Evolutionary conservation across 2,888 invertebrate genomes (phyloP), one percentile per base, ranked within the genome.

Genomic region (Drosophila tanythrix): DNA sequence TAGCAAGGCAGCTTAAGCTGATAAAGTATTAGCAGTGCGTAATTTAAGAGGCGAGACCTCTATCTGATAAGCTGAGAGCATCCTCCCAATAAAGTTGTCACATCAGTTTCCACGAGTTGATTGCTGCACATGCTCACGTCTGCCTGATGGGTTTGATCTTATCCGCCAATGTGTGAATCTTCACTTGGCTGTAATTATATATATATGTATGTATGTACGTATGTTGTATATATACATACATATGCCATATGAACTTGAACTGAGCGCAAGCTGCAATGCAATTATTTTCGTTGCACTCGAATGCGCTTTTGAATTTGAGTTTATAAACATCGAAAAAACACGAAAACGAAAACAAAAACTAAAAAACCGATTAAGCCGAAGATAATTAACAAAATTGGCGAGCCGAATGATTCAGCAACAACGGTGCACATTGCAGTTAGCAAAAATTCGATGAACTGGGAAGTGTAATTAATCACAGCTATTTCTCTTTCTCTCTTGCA

Each of bases 401-500:
- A 67, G 46, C 40, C 59, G 51, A 55, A n/a, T 61, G 46, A 51
- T 67, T 64, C 48, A 65, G 51, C 53, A 46, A 1, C 25, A 25
- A 25, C 15, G 8, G 46, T 15, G 51, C 46, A 10, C 35, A 52
- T 25, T 73, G 38, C 52, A 53, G 38, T 56, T 46, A 46, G 69
- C 61, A 36, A 51, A 57, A 68, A 58, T 60, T 33, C 79, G 50
- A 51, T 79, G 74, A 74, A 79, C 70, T 74, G 60, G 76, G 76
- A 77, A 78, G 53, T 36, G 52, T 7, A 59, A 60, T n/a, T 21
- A 29, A 35, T 27, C n/a, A 38, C 29, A 40, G 35, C 6, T 43
- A 15, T 18, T 7, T 29, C 35, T 53, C 35, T 43, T 31, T 35
- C 13, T 11, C 21, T 27, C 15, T 43, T 80, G 10, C 93, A 96